These are phyloP conservation scores for Trypoxylon attenuatum DNA, from an alignment of 2,888 invertebrate species.

Conservation along the genomic window DNA sequence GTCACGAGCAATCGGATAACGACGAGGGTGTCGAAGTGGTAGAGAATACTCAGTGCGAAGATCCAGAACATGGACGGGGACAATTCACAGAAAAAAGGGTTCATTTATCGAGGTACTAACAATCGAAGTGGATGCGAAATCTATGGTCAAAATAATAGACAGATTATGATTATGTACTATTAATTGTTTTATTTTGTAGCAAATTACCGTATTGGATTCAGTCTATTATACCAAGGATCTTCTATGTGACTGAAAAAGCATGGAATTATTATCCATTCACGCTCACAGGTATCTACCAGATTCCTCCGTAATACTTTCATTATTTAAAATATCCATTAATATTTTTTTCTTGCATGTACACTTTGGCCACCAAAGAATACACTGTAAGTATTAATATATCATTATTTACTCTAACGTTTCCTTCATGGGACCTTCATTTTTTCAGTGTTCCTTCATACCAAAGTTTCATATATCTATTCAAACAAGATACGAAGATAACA, in stretches of 20 bases:
- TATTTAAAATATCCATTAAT: conserved; percentile 11
- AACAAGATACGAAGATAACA: conserved; percentile 93
- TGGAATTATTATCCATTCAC: conserved; percentile 97
- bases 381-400: conserved; percentile 79
- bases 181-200: conserved; percentile 77
- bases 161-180: too few species aligned
- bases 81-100: conserved; percentile 94
- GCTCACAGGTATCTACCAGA: conserved; percentile 80
- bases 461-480: conserved; percentile 89
- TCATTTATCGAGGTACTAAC: conserved; percentile 86
- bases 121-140: conserved; percentile 5
- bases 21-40: conserved; percentile 95
- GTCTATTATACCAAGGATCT: conserved; percentile 90
- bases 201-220: conserved; percentile 91
- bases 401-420: neutral
- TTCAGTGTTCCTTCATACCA: conserved; percentile 93
- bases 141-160: neutral
- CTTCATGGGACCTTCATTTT: conserved; percentile 62
- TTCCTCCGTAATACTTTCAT: neutral
- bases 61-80: conserved; percentile 87
- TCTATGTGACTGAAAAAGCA: conserved; percentile 94
- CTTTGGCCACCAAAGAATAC: conserved; percentile 78
- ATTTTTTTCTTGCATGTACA: conserved; percentile 54
- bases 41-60: conserved; percentile 86
- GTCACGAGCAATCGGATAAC: conserved; percentile 91